Percentiles rank a stretch among this genome's conserved stretches.
Conservation (phyloP, 2,888 invertebrate species). For the Torymus tubicola region DNA sequence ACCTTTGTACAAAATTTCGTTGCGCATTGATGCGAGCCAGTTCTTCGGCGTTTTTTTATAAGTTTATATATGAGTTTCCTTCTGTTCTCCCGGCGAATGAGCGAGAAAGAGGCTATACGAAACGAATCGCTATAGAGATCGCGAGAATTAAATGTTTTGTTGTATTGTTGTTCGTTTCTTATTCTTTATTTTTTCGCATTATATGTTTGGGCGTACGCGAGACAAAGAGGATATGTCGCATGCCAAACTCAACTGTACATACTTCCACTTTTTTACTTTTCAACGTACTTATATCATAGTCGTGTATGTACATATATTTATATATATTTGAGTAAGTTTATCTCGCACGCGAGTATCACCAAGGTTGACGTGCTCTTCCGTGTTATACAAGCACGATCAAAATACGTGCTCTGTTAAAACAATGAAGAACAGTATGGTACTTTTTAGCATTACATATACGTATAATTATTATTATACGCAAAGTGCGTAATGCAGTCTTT, state of each 20-base stretch:
- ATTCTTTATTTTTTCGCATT: too few relatives aligned
- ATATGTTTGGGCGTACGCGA: too few relatives aligned
- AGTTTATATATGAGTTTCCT: too few relatives aligned
- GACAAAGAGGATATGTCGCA: constrained; percentile 50
- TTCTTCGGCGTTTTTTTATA: too few relatives aligned
- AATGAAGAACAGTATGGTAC: background rate
- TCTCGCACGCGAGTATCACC: constrained; percentile 14
- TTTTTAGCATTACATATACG: too few relatives aligned
- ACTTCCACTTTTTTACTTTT: constrained; percentile 58
- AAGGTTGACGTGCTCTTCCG: background rate
- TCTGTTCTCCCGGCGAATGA: too few relatives aligned
- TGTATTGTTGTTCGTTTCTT: too few relatives aligned
- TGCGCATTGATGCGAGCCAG: background rate
- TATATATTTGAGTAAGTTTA: constrained; percentile 36
- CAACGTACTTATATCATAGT: constrained; percentile 61
- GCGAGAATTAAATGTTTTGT: too few relatives aligned
- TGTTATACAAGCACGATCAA: background rate
- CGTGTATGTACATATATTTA: constrained; percentile 59
- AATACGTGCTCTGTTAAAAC: background rate
- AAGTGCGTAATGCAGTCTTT: too few relatives aligned
- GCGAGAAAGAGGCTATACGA: too few relatives aligned
- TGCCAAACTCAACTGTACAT: constrained; percentile 65
- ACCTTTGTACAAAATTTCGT: constrained; percentile 31
- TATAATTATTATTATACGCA: too few relatives aligned
- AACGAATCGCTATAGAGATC: too few relatives aligned